Evolutionary conservation across 35 echinoderm and acorn worm genomes (phyloP).

Genomic region (Hemicentrotus pulcherrimus): DNA sequence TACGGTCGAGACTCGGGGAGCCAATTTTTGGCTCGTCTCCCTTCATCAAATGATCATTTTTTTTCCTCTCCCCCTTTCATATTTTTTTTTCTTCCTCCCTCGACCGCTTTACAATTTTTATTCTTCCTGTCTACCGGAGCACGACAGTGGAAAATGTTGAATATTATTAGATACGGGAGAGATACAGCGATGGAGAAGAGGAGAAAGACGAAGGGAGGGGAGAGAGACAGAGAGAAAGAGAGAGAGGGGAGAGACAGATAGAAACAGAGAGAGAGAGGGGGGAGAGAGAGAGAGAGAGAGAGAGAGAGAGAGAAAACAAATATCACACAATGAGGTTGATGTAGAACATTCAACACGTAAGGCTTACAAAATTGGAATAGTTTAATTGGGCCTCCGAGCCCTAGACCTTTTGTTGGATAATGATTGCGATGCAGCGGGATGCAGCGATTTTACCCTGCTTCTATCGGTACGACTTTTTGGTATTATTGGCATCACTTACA

Average conservation of each 20-base stretch:
- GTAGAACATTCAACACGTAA: conserved; percentile 13
- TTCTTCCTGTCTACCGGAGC: neutral
- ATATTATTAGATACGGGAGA: neutral
- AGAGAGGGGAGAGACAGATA: neutral
- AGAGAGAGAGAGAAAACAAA: neutral
- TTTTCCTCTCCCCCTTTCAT: neutral
- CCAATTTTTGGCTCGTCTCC: neutral
- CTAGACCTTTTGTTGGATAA: neutral
- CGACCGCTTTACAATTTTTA: neutral
- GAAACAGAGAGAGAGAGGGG: neutral
- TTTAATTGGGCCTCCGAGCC: conserved; percentile 8
- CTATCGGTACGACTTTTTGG: neutral
- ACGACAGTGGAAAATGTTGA: neutral
- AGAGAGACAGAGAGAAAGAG: neutral
- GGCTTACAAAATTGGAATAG: neutral
- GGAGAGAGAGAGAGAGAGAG: neutral
- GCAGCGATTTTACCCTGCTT: neutral
- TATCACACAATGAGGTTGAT: neutral
- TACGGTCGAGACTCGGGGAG: neutral
- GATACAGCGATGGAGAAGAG: too few relatives aligned
- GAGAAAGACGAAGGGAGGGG: too few relatives aligned
- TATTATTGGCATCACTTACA: neutral
- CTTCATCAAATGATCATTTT: neutral
- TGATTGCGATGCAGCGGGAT: neutral
- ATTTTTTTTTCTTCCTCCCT: neutral